Conservation (phyloP, 1,140 invertebrate species). For the Procambarus clarkii region DNA sequence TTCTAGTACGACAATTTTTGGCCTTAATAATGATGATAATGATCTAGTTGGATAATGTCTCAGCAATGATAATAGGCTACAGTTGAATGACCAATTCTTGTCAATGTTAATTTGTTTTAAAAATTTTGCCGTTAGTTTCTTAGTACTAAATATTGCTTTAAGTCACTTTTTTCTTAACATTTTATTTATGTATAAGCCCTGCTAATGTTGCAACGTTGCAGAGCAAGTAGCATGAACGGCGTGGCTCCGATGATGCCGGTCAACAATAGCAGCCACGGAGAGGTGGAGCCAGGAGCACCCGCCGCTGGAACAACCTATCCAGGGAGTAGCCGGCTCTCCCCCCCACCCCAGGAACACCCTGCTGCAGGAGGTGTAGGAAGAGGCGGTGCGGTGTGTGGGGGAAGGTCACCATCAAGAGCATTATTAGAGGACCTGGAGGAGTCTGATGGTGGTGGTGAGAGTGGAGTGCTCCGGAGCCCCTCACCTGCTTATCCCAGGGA, state of each 20-base stretch:
- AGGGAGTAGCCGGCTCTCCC: not conserved
- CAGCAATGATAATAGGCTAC: too few species aligned
- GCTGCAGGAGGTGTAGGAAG: not conserved
- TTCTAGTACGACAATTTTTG: too few species aligned
- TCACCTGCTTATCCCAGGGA: not conserved
- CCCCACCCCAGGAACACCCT: not conserved
- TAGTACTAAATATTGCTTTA: too few species aligned
- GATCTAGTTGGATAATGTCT: too few species aligned
- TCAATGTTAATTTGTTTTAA: too few species aligned
- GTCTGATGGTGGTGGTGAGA: not conserved
- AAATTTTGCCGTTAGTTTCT: too few species aligned
- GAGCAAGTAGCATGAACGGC: constrained; percentile 18
- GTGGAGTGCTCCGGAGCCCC: not conserved
- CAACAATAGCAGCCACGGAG: not conserved
- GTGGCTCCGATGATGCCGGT: not conserved
- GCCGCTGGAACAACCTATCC: not conserved
- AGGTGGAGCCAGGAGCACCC: not conserved
- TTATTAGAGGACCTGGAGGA: not conserved
- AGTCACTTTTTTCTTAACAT: too few species aligned
- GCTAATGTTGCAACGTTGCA: not conserved
- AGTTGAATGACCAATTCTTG: too few species aligned
- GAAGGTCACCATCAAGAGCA: not conserved
- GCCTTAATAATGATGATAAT: too few species aligned
- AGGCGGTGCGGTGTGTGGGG: not conserved
- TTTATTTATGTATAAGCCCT: too few species aligned